A percentile compares a stretch with the other conserved stretches of the same genome.
These are phyloP conservation scores for Notodonta ziczac DNA, from an alignment of 2,888 invertebrate genomes.

Conservation along the genomic window DNA sequence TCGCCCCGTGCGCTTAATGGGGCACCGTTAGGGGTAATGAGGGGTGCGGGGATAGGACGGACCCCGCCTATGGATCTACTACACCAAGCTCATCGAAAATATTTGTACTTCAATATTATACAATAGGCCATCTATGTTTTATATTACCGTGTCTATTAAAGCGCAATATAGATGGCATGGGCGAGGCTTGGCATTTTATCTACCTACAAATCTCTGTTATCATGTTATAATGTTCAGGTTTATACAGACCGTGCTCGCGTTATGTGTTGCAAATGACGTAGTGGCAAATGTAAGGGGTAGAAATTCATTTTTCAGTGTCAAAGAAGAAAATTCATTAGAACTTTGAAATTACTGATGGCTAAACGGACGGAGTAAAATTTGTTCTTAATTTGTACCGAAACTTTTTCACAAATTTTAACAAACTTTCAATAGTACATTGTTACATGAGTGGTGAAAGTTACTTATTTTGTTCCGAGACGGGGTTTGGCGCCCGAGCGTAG, in stretches of 20 bases:
- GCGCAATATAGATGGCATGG: not conserved
- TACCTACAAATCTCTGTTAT: conserved; percentile 23
- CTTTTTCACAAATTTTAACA: conserved; percentile 78
- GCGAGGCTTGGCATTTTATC: not conserved
- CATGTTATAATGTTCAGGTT: conserved; percentile 38
- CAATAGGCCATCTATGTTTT: conserved; percentile 14
- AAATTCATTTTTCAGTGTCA: conserved; percentile 84
- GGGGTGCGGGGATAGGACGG: conserved; percentile 67
- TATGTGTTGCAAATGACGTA: conserved; percentile 64
- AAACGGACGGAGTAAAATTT: conserved; percentile 82
- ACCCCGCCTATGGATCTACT: conserved; percentile 44
- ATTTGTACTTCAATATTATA: conserved; percentile 47
- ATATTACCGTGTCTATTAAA: conserved; percentile 2
- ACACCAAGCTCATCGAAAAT: conserved; percentile 53
- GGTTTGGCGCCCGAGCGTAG: too few species aligned
- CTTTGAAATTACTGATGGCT: conserved; percentile 84
- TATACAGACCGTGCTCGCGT: conserved; percentile 35
- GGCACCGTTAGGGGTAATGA: conserved; percentile 81
- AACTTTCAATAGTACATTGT: too few species aligned
- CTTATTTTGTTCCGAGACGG: too few species aligned
- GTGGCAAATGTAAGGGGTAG: conserved; percentile 66
- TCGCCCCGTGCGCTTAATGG: conserved; percentile 82
- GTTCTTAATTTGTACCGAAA: conserved; percentile 83
- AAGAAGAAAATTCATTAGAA: conserved; percentile 84
- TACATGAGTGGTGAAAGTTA: too few species aligned